Base-by-base conservation (phyloP, 2,113 vertebrate species). In the Ophthalmolycus amberensis region DNA sequence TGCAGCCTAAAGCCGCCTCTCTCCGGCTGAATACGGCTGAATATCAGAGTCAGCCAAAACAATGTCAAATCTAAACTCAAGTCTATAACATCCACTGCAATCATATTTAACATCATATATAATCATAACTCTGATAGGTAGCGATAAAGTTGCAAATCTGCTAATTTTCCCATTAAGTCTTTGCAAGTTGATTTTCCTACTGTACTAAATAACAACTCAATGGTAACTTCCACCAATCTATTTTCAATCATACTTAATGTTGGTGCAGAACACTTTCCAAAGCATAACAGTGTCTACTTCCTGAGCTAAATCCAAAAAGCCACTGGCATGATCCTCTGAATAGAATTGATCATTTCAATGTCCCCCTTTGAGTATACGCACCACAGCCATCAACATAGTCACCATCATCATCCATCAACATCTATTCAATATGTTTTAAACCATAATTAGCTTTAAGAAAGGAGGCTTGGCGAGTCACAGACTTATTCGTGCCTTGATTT, bases 401-500 rank as follows among this genome's bases (percentile, higher is more conserved):
- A 70, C 62, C 50, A 42, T 48, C 68, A 62, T 66, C 44, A 56
- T 78, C 69, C 72, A 52, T 42, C 37, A 65, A 79, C 48, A 72
- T 76, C 22, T 27, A 56, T 15, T 65, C 54, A 74, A 34, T 60
- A 32, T 69, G 60, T 60, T 44, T 58, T 0, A 76, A 37, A 73
- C 76, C 22, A 42, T 67, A 69, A 66, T 65, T 82, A 71, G 79
- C 38, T 68, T 80, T 48, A 44, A 37, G 54, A 85, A 65, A 64
- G 52, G 69, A 66, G 62, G 27, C 65, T 69, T 25, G 14, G 62
- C 71, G 60, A 77, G 77, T 73, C 64, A 48, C 40, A 54, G 29
- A 70, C 59, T 60, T 59, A 70, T 73, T 40, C 79, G 63, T 29
- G 58, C 54, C 34, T 67, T 79, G 59, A 87, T 82, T 79, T 82